These are phyloP conservation scores for Thaumetopoea pityocampa DNA, from an alignment of 1,140 invertebrate genomes.

Conservation along the genomic window DNA sequence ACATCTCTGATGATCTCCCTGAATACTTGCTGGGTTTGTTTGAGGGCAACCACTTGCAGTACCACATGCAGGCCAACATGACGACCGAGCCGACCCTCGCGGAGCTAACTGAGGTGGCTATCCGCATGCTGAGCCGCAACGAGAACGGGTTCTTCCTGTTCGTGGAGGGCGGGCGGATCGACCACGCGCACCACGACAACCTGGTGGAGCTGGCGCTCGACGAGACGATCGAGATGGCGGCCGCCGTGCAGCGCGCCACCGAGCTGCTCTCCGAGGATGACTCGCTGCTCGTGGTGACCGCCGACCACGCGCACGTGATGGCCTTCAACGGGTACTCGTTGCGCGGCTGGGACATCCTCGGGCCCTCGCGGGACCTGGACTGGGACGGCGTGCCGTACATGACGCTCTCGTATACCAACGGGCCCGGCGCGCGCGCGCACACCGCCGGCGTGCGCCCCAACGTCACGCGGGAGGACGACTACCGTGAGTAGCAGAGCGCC, in stretches of 20 bases:
- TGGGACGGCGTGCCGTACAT: conserved; percentile 79
- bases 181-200: conserved; percentile 87
- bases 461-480: conserved; percentile 40
- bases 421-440: conserved; percentile 77
- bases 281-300: conserved; percentile 82
- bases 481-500: conserved; percentile 58
- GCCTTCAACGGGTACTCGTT: conserved; percentile 80
- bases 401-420: conserved; percentile 85
- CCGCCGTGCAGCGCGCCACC: conserved; percentile 75
- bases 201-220: conserved; percentile 80
- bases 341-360: conserved; percentile 76
- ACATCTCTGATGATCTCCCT: not conserved
- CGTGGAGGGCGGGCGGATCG: conserved; percentile 90
- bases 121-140: conserved; percentile 86
- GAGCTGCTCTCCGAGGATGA: conserved; percentile 75
- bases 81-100: conserved; percentile 82
- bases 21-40: conserved; percentile 79
- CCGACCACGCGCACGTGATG: conserved; percentile 84
- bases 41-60: conserved; percentile 56
- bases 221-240: conserved; percentile 79
- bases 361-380: conserved; percentile 60
- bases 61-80: conserved; percentile 57
- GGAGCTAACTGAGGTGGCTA: conserved; percentile 89
- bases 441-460: conserved; percentile 52
- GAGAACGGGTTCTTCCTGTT: conserved; percentile 91